A percentile compares a stretch with the other conserved stretches of the same genome.
phyloP scores from a whole-genome alignment of 2,797 vertebrate genomes.

The Tokudaia tokunoshimensis region DNA sequence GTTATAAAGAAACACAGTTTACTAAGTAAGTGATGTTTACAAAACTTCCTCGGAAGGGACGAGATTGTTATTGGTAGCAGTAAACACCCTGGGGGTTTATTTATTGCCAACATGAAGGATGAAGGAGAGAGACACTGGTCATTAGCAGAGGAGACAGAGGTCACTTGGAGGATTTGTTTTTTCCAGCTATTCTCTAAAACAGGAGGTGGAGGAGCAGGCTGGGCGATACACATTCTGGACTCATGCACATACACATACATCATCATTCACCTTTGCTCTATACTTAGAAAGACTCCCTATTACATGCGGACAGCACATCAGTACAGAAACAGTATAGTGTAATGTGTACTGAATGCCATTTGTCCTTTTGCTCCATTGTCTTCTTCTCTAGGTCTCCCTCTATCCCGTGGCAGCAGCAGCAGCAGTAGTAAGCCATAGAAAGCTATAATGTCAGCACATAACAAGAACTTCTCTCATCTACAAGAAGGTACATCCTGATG shows the following conservation, averaged over 20 bases:
- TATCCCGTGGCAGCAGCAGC: neutral
- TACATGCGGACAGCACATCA: neutral
- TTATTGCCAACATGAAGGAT: slow-evolving; percentile 31
- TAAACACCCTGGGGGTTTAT: slow-evolving; percentile 33
- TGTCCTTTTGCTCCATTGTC: neutral
- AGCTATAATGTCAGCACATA: neutral
- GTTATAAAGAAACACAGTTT: slow-evolving; percentile 27
- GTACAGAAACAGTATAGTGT: neutral
- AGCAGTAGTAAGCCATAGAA: neutral
- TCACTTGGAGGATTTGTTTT: neutral
- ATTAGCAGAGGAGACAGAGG: neutral
- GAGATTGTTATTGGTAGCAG: neutral
- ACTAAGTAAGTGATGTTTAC: slow-evolving; percentile 9
- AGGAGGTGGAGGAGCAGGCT: neutral
- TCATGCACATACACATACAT: fast-evolving
- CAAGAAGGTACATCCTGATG: neutral
- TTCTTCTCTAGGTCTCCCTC: neutral
- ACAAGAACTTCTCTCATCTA: neutral
- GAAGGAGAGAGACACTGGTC: neutral
- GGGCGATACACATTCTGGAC: neutral
- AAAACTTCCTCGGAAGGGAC: slow-evolving; percentile 44
- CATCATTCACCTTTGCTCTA: neutral
- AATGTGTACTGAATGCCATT: neutral
- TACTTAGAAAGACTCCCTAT: neutral
- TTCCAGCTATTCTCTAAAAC: neutral